phyloP scores from a whole-genome alignment of 2,888 invertebrate species.

The Diploptera punctata region DNA sequence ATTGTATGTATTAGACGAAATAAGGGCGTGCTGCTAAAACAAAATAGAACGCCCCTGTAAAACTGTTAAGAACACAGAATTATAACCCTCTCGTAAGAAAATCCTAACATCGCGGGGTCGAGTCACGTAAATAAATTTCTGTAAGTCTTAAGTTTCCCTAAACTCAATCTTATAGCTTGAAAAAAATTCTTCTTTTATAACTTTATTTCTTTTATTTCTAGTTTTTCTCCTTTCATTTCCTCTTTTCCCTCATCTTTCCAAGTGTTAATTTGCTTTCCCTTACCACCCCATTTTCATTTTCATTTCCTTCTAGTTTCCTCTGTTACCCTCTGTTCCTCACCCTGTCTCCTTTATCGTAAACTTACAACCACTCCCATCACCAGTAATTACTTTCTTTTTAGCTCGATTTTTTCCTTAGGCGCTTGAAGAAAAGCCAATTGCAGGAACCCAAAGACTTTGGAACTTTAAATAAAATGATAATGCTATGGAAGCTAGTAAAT shows the following conservation, averaged over 20 bases:
- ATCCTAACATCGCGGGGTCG: not conserved
- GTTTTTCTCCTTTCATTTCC: conserved; percentile 1
- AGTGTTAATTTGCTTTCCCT: conserved; percentile 17
- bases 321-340: not conserved
- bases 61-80: too few relatives aligned
- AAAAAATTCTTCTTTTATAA: conserved; percentile 1
- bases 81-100: too few relatives aligned
- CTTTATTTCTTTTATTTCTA: not conserved
- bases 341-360: not conserved
- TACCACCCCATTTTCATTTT: not conserved
- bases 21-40: too few relatives aligned
- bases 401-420: not conserved
- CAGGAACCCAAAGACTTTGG: too few relatives aligned
- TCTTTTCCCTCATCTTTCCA: conserved; percentile 4
- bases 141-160: not conserved
- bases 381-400: conserved; percentile 19
- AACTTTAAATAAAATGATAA: too few relatives aligned
- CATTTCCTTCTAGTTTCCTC: conserved; percentile 11
- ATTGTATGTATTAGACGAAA: too few relatives aligned
- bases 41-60: too few relatives aligned
- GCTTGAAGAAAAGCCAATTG: conserved; percentile 6
- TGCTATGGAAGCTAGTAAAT: too few relatives aligned
- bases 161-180: not conserved
- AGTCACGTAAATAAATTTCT: conserved; percentile 8
- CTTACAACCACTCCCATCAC: conserved; percentile 1